Evolutionary conservation across 2,888 invertebrate species (phyloP), one percentile per base, ranked within the genome.

Genomic region (Nomada ruficornis): DNA sequence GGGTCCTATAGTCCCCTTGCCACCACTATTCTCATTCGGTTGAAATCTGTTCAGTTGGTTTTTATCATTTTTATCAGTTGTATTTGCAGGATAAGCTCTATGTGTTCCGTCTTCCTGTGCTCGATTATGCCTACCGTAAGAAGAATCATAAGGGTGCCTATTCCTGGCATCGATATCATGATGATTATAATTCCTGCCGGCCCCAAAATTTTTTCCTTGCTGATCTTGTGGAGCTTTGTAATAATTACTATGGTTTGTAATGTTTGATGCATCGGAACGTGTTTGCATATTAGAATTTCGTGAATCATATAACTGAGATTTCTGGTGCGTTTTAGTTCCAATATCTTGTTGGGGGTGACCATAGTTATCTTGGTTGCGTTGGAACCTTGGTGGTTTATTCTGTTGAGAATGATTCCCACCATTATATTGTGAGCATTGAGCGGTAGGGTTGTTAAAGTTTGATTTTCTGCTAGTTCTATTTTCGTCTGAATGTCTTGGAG

Each of bases 371-470:
- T 91, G 91, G 82, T 95, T 95, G 86, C 94, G 95, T 89, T 96
- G 96, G 91, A 96, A 96, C 78, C 96, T 93, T 5, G 96, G 96
- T 29, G 96, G 96, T 89, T 95, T 96, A 7, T 86, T 89, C 78
- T 92, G 93, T 73, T 91, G 88, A n/a, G 86, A 78, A 80, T 84
- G 89, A 67, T 75, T 88, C 2, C 77, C 84, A 13, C 89, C 77
- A 36, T 89, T 90, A 29, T 91, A 87, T 64, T 88, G 84, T 44
- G 87, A 73, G 71, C 89, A 84, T 77, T 90, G 88, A 44, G 75
- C 67, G 20, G 79, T 47, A 52, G 83, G 18, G 70, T 81, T 87
- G 67, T 42, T 89, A 71, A 79, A 87, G 65, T 83, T 89, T 20
- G 84, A 77, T 80, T 89, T 89, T 79, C 92, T 93, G 62, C 76